A percentile compares a stretch with the other conserved stretches of the same genome.
These are phyloP conservation scores for Lasioglossum figueresi DNA, from an alignment of 2,888 invertebrate genomes.

Conservation along the genomic window DNA sequence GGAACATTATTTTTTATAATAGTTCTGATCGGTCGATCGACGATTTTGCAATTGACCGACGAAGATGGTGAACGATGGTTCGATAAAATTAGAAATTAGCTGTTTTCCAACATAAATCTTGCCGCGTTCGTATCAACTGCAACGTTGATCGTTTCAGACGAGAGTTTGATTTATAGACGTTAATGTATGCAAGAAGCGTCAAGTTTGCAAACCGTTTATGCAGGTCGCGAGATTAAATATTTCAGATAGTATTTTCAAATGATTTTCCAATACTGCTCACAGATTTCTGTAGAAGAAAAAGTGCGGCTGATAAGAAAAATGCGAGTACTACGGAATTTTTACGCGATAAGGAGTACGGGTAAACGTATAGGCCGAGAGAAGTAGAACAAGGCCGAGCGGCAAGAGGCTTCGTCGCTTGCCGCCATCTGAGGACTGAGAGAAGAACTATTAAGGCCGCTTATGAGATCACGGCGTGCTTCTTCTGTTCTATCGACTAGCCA, in stretches of 20 bases:
- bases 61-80: neutral
- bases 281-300: neutral
- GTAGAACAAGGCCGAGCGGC: conserved; percentile 39
- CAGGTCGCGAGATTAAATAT: neutral
- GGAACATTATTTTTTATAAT: neutral
- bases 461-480: neutral
- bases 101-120: neutral
- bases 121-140: neutral
- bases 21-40: neutral
- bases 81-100: neutral
- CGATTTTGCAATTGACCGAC: neutral
- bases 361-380: conserved; percentile 31
- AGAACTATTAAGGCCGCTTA: conserved; percentile 58
- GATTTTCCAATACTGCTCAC: conserved; percentile 39
- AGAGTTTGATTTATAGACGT: conserved; percentile 1
- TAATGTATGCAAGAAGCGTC: neutral
- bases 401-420: conserved; percentile 54
- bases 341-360: conserved; percentile 31
- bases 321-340: conserved; percentile 9
- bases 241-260: conserved; percentile 32
- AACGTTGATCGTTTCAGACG: neutral
- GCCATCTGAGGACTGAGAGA: conserved; percentile 64
- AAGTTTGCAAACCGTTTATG: neutral
- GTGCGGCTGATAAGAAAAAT: conserved; percentile 18
- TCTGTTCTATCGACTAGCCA: conserved; percentile 25